Conservation (phyloP, 53 echinoderm and acorn worm genomes). For the Echinometra lucunter region DNA sequence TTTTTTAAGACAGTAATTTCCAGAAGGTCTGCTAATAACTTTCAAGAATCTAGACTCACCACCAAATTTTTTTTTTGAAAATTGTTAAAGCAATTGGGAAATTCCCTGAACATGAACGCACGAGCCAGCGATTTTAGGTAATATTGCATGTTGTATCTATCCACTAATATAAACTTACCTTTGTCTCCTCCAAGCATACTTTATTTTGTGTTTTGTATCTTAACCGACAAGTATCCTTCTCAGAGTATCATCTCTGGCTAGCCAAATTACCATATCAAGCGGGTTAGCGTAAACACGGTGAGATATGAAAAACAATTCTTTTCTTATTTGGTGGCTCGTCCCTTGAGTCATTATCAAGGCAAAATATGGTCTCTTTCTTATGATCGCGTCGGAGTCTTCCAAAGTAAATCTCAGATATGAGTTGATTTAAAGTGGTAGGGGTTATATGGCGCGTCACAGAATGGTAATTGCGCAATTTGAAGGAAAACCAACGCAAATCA, state of each 20-base stretch:
- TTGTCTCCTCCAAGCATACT: background rate
- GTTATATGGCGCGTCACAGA: background rate
- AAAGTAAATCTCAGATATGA: conserved; percentile 4
- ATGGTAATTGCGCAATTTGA: conserved; percentile 30
- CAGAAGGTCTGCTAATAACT: too few relatives aligned
- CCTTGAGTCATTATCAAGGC: conserved; percentile 25
- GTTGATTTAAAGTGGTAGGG: conserved; percentile 27
- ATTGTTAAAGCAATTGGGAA: too few relatives aligned
- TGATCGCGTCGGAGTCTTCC: background rate
- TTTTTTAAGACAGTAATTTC: too few relatives aligned
- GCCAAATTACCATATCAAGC: conserved; percentile 49
- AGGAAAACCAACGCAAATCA: background rate
- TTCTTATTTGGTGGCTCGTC: conserved; percentile 45
- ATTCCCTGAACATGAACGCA: too few relatives aligned
- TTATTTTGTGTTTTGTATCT: background rate
- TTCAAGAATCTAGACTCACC: too few relatives aligned
- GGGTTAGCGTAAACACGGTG: background rate
- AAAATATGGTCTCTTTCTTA: conserved; percentile 27
- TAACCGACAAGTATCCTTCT: background rate
- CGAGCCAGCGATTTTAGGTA: too few relatives aligned
- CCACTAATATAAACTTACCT: background rate
- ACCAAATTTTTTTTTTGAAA: too few relatives aligned
- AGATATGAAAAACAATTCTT: conserved; percentile 42
- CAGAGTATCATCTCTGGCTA: background rate
- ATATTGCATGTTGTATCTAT: too few relatives aligned